phyloP scores from a whole-genome alignment of 2,113 vertebrate species.

The Psammodynastes pulverulentus region DNA sequence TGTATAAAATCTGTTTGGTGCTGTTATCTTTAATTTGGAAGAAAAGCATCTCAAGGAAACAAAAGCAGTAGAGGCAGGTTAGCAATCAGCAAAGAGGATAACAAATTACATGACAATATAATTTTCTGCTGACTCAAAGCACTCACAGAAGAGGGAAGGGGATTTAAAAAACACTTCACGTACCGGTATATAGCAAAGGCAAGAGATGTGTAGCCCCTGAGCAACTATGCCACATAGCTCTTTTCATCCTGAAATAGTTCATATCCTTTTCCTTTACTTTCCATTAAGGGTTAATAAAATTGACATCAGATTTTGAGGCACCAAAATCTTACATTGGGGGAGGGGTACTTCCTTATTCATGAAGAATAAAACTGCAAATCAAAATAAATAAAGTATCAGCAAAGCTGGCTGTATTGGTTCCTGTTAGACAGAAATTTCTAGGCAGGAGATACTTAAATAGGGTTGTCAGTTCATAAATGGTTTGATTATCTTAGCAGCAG shows the following conservation, averaged over 20 bases:
- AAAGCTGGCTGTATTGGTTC: not conserved
- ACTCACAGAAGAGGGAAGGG: not conserved
- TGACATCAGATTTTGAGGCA: not conserved
- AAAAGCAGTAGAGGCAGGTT: not conserved
- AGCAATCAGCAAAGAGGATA: not conserved
- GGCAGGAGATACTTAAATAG: not conserved
- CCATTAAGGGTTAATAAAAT: not conserved
- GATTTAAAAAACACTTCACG: not conserved
- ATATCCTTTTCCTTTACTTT: not conserved
- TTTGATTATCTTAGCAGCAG: not conserved
- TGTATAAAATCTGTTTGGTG: not conserved
- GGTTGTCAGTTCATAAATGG: not conserved
- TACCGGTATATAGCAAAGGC: not conserved
- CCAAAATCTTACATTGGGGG: not conserved
- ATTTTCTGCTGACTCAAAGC: not conserved
- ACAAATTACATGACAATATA: not conserved
- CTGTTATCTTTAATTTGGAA: not conserved
- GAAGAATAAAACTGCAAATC: not conserved
- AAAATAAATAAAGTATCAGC: not conserved
- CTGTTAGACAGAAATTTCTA: not conserved
- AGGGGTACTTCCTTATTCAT: not conserved
- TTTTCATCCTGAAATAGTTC: not conserved
- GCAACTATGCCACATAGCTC: not conserved
- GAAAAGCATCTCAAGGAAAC: not conserved
- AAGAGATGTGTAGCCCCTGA: not conserved